Base-by-base conservation (phyloP, 2,797 vertebrate species). In the Lagocephalus sceleratus region DNA sequence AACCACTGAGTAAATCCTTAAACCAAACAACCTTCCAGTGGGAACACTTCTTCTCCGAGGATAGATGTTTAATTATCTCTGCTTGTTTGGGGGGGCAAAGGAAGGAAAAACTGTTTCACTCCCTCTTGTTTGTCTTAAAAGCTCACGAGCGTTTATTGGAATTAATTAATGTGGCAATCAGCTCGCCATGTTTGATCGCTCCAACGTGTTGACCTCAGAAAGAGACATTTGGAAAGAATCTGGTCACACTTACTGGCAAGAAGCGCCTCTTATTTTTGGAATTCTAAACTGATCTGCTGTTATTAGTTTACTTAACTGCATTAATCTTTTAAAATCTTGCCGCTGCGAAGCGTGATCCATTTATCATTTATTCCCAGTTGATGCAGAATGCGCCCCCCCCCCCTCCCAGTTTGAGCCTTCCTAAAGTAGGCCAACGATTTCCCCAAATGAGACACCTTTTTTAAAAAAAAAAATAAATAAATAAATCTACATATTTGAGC, bases 1-100 rank as follows among this genome's bases (percentile, higher is more conserved):
- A 92, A 92, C 90, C 88, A 88, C 91, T 89, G 93, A 92, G 92
- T 88, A 91, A 92, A 92, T 92, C 91, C 92, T 86, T 89, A 89
- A 88, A 86, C 91, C 91, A 93, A 94, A 92, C 90, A 92, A 88
- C 76, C 62, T 63, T 92, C 94, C 89, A 86, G 82, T 88, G 92
- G 93, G 94, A 95, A 66, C 81, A 72, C 67, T 69, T 76, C 81
- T 85, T 86, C 84, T 88, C 86, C 45, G 73, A 80, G 82, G 81
- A 86, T 83, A 82, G 83, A 86, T 86, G 85, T 88, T 87, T 89
- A 90, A 90, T 91, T 88, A 90, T 88, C 85, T 88, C 80, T 58
- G 83, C 87, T 88, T 87, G 80, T 90, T 89, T 85, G 81, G 76
- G 68, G 16, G 47, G 47, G 72, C 64, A 49, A 62, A 74, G 79